Percentiles rank a stretch among this genome's conserved stretches.
Evolutionary conservation across 1,140 invertebrate genomes (phyloP).

Genomic region (Drosophila saltans): DNA sequence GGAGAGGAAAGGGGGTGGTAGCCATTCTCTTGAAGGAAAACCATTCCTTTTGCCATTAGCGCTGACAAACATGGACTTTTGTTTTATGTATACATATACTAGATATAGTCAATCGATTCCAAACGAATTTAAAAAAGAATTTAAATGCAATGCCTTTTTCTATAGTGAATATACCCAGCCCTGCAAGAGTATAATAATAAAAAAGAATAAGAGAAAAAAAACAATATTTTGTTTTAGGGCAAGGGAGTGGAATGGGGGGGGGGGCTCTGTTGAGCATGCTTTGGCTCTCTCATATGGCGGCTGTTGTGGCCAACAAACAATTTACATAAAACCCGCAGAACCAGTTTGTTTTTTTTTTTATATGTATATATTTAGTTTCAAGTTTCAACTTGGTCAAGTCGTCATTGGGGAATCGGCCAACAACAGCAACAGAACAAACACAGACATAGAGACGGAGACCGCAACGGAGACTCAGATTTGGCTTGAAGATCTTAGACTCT

Average conservation of each 20-base stretch:
- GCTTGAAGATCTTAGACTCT: not conserved
- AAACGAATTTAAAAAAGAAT: too few relatives aligned
- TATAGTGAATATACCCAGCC: not conserved
- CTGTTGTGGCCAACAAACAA: conserved; percentile 34
- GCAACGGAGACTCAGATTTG: not conserved
- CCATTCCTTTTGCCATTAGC: too few relatives aligned
- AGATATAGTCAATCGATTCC: too few relatives aligned
- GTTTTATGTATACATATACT: too few relatives aligned
- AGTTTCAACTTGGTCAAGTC: conserved; percentile 35
- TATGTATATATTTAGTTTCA: conserved; percentile 38
- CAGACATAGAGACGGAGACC: conserved; percentile 2
- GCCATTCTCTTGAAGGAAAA: too few relatives aligned
- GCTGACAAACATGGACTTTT: too few relatives aligned
- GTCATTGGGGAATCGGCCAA: conserved; percentile 12
- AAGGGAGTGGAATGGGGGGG: not conserved
- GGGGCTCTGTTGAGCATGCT: conserved; percentile 20
- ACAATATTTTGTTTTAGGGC: conserved; percentile 46
- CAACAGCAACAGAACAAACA: conserved; percentile 15
- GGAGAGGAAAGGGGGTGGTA: too few relatives aligned
- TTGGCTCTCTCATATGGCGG: conserved; percentile 59
- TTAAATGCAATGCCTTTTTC: too few relatives aligned
- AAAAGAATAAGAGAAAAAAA: conserved; percentile 46
- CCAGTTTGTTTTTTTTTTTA: conserved; percentile 52
- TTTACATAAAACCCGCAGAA: conserved; percentile 80
- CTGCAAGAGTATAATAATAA: conserved; percentile 4